Base-by-base conservation (phyloP, 1,140 invertebrate genomes). In the Papilio dardanus region DNA sequence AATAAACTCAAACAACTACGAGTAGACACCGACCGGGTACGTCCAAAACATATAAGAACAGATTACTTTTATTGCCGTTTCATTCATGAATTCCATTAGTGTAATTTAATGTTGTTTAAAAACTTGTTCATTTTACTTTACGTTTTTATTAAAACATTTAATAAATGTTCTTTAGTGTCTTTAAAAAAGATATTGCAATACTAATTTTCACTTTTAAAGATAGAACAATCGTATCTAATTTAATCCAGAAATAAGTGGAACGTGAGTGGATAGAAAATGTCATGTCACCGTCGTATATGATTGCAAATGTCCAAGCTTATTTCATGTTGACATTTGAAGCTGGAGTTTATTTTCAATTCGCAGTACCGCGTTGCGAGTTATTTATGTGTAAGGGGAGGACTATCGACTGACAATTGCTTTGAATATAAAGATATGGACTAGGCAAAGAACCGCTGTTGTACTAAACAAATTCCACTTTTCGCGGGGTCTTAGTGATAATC, bases 1-100 rank as follows among this genome's bases (percentile, higher is more conserved):
- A 92, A 91, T 92, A 91, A 88, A 92, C 89, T 91, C 87, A 86
- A 88, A 92, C 89, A 88, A 89, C 83, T 86, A n/a, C 54, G 84
- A 88, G 85, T 79, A n/a, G n/a, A n/a, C n/a, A n/a, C 81, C 82
- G 81, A 80, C 77, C 76, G 79, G 82, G 76, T 76, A 62, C 50
- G 21, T 82, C 79, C 71, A 28, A 77, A 74, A 77, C 76, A 80
- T 68, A 71, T 74, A 54, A 79, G 81, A 83, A 84, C 78, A 82
- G 80, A 84, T 83, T 82, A 82, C 24, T 80, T 79, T 78, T 81
- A 80, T 78, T 81, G 77, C 74, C 69, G 58, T 77, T 76, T 69
- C 35, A 40, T 35, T 66, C 28, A 33, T 66, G 65, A 66, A 66
- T 42, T 21, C 14, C n/a, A 42, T 37, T 69, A 69, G 19, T 42